Evolutionary conservation across 2,113 vertebrate species (phyloP).

Genomic region (Hemiscyllium ocellatum): DNA sequence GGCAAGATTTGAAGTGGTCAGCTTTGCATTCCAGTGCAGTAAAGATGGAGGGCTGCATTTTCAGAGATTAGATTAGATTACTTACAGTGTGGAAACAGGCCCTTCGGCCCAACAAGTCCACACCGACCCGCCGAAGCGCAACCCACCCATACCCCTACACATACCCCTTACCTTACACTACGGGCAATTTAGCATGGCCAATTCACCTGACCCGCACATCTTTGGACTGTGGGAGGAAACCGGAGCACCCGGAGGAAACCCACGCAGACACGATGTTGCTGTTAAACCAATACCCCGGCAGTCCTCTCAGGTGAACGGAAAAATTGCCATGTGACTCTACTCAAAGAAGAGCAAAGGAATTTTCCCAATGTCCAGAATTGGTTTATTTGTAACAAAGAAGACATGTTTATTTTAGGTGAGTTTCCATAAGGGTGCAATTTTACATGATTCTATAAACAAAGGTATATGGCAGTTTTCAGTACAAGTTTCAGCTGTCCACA

Average conservation of each 20-base stretch:
- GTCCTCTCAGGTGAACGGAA: not conserved
- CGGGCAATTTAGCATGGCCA: too few relatives aligned
- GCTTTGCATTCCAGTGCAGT: not conserved
- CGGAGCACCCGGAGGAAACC: too few relatives aligned
- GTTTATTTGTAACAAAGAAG: not conserved
- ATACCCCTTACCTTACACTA: too few relatives aligned
- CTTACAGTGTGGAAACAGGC: too few relatives aligned
- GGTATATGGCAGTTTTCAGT: not conserved
- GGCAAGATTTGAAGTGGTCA: not conserved
- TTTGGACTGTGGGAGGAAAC: too few relatives aligned
- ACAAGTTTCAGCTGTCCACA: not conserved
- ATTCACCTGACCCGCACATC: too few relatives aligned
- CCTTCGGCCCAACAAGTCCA: too few relatives aligned
- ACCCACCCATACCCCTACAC: too few relatives aligned
- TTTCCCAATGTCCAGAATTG: not conserved
- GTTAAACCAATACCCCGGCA: not conserved
- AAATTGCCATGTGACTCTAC: not conserved
- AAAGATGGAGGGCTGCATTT: not conserved
- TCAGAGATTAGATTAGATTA: too few relatives aligned
- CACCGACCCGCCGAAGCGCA: too few relatives aligned
- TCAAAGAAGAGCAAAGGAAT: not conserved
- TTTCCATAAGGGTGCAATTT: too few relatives aligned
- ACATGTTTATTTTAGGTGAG: not conserved
- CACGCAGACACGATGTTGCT: too few relatives aligned
- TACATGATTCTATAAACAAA: not conserved